These are phyloP conservation scores for Linyphia triangularis DNA, from an alignment of 2,888 invertebrate species.

Conservation along the genomic window DNA sequence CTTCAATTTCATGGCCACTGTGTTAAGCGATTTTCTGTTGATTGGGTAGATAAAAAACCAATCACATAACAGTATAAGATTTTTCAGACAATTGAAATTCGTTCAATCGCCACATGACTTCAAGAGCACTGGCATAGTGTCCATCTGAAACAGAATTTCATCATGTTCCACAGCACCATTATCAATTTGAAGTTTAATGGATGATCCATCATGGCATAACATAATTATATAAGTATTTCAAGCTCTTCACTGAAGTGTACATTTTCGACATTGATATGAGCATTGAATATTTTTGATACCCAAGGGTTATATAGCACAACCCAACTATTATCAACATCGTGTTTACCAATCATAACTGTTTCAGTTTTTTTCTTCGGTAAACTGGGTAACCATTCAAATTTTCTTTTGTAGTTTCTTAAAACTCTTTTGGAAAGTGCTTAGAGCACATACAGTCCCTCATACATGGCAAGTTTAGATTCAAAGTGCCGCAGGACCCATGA, in stretches of 20 bases:
- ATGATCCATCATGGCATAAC: conserved; percentile 11
- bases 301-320: conserved; percentile 54
- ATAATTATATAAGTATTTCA: conserved; percentile 40
- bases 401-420: not conserved
- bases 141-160: conserved; percentile 51
- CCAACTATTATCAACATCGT: conserved; percentile 58
- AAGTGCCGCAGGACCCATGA: conserved; percentile 54
- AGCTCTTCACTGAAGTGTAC: conserved; percentile 73
- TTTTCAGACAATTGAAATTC: conserved; percentile 77
- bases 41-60: conserved; percentile 79
- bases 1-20: conserved; percentile 73
- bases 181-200: not conserved
- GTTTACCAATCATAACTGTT: not conserved
- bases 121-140: conserved; percentile 46
- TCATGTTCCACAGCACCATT: conserved; percentile 11
- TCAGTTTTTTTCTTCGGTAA: conserved; percentile 20
- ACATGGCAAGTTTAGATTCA: conserved; percentile 39
- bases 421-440: conserved; percentile 49
- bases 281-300: conserved; percentile 77
- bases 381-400: conserved; percentile 46
- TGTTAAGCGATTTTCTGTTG: conserved; percentile 76
- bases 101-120: conserved; percentile 46
- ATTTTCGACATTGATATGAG: conserved; percentile 80
- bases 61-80: conserved; percentile 78
- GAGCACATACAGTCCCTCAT: conserved; percentile 63